Evolutionary conservation across 2,888 invertebrate species (phyloP).

Genomic region (Cylloceria caligata): DNA sequence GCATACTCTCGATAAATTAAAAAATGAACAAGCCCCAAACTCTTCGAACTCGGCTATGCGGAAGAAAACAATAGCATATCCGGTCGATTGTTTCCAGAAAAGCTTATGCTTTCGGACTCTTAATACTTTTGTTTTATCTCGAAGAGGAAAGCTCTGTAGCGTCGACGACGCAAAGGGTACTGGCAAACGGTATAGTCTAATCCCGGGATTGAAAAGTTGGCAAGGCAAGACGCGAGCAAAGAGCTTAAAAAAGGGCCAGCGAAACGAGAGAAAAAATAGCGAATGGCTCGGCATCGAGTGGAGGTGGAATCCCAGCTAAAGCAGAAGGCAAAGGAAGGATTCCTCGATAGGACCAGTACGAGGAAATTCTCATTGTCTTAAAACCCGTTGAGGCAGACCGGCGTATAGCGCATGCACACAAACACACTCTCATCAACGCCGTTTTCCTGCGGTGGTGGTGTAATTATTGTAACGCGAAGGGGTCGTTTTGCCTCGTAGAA

Average conservation of each 20-base stretch:
- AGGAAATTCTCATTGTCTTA: conserved; percentile 79
- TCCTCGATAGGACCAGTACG: conserved; percentile 62
- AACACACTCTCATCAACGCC: conserved; percentile 34
- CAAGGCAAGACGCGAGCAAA: conserved; percentile 72
- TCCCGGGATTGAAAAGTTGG: conserved; percentile 82
- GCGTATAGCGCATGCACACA: conserved; percentile 33
- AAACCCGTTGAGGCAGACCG: conserved; percentile 76
- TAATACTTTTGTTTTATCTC: no score
- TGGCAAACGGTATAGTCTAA: conserved; percentile 71
- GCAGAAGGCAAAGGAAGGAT: conserved; percentile 63
- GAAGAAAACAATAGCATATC: conserved; percentile 23
- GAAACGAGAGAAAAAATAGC: conserved; percentile 41
- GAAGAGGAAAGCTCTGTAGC: conserved; percentile 20
- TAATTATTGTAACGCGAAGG: conserved; percentile 77
- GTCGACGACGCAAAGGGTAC: conserved; percentile 22
- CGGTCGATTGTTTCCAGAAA: conserved; percentile 19
- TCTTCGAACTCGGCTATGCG: neutral
- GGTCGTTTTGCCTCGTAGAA: conserved; percentile 56
- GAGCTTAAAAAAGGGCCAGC: conserved; percentile 38
- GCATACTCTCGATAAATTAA: neutral
- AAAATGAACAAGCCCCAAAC: neutral
- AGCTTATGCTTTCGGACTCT: conserved; percentile 48
- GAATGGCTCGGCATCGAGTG: conserved; percentile 52
- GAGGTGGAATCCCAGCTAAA: conserved; percentile 31
- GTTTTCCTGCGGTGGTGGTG: conserved; percentile 69